Conservation (phyloP, 2,113 vertebrate genomes). For the Cyanoramphus novaezelandiae region DNA sequence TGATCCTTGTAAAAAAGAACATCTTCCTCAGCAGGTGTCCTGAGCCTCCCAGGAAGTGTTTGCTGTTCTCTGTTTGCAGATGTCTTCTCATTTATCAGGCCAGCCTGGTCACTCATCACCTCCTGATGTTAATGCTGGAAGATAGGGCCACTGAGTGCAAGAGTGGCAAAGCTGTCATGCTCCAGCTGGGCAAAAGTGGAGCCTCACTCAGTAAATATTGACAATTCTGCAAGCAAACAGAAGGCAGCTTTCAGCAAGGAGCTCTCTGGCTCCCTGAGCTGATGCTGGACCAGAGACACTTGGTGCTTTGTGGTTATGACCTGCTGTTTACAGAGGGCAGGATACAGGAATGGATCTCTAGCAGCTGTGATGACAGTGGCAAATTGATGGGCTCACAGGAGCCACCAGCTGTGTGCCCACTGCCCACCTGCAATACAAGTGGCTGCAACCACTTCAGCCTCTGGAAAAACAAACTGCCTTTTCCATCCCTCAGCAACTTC, state of each 20-base stretch:
- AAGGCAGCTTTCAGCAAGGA: conserved; percentile 60
- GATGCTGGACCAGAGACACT: conserved; percentile 43
- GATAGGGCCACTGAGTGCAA: conserved; percentile 47
- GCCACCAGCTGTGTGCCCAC: conserved; percentile 7
- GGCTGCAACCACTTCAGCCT: conserved; percentile 22
- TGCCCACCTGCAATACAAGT: conserved; percentile 42
- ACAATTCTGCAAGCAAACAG: conserved; percentile 58
- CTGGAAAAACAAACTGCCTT: conserved; percentile 27
- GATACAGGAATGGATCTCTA: conserved; percentile 58
- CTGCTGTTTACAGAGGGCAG: conserved; percentile 47
- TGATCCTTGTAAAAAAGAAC: conserved; percentile 23
- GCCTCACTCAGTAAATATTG: conserved; percentile 68
- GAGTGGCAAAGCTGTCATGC: conserved; percentile 55
- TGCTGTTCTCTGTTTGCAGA: conserved; percentile 61
- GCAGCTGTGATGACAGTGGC: conserved; percentile 55
- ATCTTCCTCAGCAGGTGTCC: conserved; percentile 61
- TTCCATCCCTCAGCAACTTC: neutral
- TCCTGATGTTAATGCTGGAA: conserved; percentile 59
- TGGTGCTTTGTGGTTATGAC: conserved; percentile 20
- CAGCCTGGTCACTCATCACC: conserved; percentile 62
- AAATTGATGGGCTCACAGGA: conserved; percentile 35
- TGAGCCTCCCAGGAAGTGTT: conserved; percentile 58
- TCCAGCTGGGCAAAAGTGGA: conserved; percentile 62
- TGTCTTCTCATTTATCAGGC: conserved; percentile 56
- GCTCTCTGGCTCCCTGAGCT: conserved; percentile 27